Percentiles rank a stretch among this genome's conserved stretches.
Evolutionary conservation across 2,888 invertebrate species (phyloP).

Genomic region (Phyto melanocephala): DNA sequence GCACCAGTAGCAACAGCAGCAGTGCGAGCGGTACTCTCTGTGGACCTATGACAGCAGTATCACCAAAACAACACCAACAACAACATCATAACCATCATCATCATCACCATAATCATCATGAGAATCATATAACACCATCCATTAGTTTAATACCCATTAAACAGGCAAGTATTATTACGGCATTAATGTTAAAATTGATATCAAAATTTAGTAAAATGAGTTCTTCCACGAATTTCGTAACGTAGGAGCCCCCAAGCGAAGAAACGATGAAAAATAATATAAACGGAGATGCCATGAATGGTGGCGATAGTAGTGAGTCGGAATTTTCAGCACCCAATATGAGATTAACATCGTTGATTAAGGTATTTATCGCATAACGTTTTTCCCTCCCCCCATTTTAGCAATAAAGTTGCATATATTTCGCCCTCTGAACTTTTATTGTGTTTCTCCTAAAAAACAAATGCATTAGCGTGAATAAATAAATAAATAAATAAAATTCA

Average conservation of each 20-base stretch:
- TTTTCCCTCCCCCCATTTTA: no score
- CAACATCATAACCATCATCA: no score
- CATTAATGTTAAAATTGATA: neutral
- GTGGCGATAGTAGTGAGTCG: conserved; percentile 70
- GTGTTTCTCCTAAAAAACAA: no score
- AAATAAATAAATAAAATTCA: no score
- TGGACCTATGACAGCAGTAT: conserved; percentile 64
- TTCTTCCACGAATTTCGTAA: neutral
- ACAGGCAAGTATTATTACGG: conserved; percentile 80
- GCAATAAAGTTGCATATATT: no score
- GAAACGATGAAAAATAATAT: conserved; percentile 41
- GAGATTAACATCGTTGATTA: conserved; percentile 88
- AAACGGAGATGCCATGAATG: conserved; percentile 60
- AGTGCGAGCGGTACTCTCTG: conserved; percentile 49
- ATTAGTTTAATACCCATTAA: conserved; percentile 93
- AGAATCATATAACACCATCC: conserved; percentile 86
- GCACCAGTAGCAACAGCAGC: conserved; percentile 68
- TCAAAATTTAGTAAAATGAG: neutral
- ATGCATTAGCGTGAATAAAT: no score
- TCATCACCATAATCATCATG: no score
- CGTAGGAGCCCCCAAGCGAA: conserved; percentile 56
- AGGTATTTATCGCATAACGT: conserved; percentile 78
- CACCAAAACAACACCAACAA: conserved; percentile 72
- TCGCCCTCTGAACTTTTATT: no score
- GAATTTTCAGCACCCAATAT: conserved; percentile 81